Base-by-base conservation (phyloP, 2,113 vertebrate genomes). In the Xiphorhynchus elegans region DNA sequence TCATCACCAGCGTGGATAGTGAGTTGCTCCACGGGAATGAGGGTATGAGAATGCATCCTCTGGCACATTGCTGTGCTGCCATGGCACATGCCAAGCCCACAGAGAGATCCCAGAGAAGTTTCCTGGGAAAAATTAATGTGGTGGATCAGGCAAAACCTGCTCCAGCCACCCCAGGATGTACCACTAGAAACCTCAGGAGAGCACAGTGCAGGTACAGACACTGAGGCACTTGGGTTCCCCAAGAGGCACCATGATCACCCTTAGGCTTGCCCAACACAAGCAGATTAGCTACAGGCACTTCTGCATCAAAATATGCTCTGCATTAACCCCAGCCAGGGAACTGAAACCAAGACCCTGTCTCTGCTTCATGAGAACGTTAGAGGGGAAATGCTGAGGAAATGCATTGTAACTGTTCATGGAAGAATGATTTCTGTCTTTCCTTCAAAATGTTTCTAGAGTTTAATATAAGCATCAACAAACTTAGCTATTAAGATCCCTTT, bases 61-160 rank as follows among this genome's bases (percentile, higher is more conserved):
- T 4, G 7, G 47, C 42, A 55, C 4, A 1, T 9, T 42, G 25
- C 44, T 2, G 2, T 19, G 60, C 55, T 13, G 4, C 58, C 2
- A 0, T 2, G 2, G 56, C 9, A 3, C 2, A 0, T 1, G 2
- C 17, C 14, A 2, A 78, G 60, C 31, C 69, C 76, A 44, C 5
- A 2, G 20, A 73, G 42, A 68, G 12, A 60, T 75, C 70, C 44
- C 81, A 87, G 78, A 44, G 49, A 87, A 59, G 37, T 29, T 64
- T 78, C 28, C 60, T 49, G 62, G 66, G 84, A 59, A 33, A 58
- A 72, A 75, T 52, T 59, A 79, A 33, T 0, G 0, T 5, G 29
- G 49, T 62, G 58, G 49, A 60, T 67, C 7, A 19, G 58, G 55
- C 2, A 1, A 64, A 39, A 84, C 29, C 42, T 75, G 62, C 77